phyloP scores from a whole-genome alignment of 1,140 invertebrate genomes.

The Littorina saxatilis region DNA sequence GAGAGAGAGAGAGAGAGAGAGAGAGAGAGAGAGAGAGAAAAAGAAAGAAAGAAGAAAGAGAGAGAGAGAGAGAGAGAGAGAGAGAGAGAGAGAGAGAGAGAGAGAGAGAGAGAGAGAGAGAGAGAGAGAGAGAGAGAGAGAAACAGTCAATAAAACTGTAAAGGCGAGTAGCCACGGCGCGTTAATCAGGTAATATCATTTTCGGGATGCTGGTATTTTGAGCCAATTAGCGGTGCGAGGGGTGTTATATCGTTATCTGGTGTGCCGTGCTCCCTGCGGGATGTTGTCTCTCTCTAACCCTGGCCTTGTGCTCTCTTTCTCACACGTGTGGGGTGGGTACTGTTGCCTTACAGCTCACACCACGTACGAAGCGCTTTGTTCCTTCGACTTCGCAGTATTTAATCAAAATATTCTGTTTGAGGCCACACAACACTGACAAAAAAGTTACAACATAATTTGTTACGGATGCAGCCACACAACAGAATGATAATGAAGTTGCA shows the following conservation, averaged over 20 bases:
- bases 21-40: not conserved
- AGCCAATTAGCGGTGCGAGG: conserved; percentile 17
- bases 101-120: not conserved
- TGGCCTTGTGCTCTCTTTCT: not conserved
- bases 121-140: not conserved
- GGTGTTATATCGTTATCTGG: conserved; percentile 25
- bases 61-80: not conserved
- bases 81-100: not conserved
- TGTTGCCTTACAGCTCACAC: too few relatives aligned
- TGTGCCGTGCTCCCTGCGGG: not conserved
- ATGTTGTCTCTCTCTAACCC: not conserved
- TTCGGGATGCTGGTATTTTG: not conserved
- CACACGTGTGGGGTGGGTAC: too few relatives aligned
- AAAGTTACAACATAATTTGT: too few relatives aligned
- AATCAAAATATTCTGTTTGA: too few relatives aligned
- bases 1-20: not conserved
- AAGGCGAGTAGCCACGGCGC: not conserved
- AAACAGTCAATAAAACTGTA: not conserved
- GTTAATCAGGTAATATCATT: not conserved
- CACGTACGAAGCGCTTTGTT: too few relatives aligned
- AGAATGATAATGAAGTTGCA: too few relatives aligned
- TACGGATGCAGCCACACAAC: too few relatives aligned
- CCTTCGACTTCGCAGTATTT: too few relatives aligned
- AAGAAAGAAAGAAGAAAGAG: not conserved
- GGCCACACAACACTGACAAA: too few relatives aligned